phyloP scores from a whole-genome alignment of 2,888 invertebrate species.

The Carcina quercana region DNA sequence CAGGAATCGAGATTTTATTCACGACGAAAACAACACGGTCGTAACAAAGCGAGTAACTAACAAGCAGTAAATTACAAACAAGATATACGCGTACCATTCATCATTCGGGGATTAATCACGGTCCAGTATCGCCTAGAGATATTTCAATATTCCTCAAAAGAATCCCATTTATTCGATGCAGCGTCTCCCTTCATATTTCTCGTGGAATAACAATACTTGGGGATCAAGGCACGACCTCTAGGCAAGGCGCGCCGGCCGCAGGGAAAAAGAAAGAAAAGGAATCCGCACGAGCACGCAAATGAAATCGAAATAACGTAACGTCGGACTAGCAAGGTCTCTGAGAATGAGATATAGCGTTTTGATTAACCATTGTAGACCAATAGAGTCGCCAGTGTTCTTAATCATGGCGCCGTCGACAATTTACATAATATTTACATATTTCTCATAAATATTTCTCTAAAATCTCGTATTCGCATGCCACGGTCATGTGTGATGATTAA shows the following conservation, averaged over 20 bases:
- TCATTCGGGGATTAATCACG: conserved; percentile 58
- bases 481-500: conserved; percentile 17
- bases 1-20: too few relatives aligned
- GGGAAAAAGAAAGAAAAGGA: conserved; percentile 51
- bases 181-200: conserved; percentile 62
- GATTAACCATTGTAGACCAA: conserved; percentile 66
- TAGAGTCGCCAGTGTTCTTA: conserved; percentile 34
- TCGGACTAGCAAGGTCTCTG: conserved; percentile 47
- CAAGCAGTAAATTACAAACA: conserved; percentile 52
- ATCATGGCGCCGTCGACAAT: conserved; percentile 11
- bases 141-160: conserved; percentile 65
- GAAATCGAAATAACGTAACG: conserved; percentile 70
- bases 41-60: conserved; percentile 50
- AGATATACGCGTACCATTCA: conserved; percentile 57
- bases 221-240: conserved; percentile 60
- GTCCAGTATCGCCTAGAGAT: conserved; percentile 52
- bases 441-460: conserved; percentile 1
- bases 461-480: conserved; percentile 13
- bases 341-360: conserved; percentile 67
- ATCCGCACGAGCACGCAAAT: conserved; percentile 67
- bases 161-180: conserved; percentile 57
- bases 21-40: conserved; percentile 23
- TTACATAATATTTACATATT: conserved; percentile 18
- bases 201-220: conserved; percentile 57
- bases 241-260: conserved; percentile 24